Evolutionary conservation across 2,888 invertebrate species (phyloP).

Genomic region (Luperina testacea): DNA sequence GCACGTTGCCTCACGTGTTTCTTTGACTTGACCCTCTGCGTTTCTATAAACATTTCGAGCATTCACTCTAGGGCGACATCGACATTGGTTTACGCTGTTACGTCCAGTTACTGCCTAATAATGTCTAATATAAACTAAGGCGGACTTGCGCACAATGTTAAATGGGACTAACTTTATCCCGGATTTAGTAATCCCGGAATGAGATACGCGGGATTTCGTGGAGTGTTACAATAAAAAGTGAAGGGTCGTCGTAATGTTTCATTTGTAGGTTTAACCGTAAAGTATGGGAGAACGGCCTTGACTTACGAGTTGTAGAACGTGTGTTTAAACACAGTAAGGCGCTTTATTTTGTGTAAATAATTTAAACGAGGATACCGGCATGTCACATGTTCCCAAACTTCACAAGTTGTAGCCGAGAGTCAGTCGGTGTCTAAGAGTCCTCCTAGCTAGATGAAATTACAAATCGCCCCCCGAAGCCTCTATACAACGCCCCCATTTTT

Average conservation of each 20-base stretch:
- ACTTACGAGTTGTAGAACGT: not conserved
- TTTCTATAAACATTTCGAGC: not conserved
- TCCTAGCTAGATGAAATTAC: too few relatives aligned
- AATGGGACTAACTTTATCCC: constrained; percentile 5
- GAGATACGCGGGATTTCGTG: constrained; percentile 3
- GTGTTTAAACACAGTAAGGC: not conserved
- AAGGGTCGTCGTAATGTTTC: not conserved
- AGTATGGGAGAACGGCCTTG: not conserved
- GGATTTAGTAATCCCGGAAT: constrained; percentile 30
- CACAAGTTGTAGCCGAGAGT: too few relatives aligned
- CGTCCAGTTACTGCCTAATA: constrained; percentile 31
- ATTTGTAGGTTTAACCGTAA: not conserved
- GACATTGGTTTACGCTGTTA: not conserved
- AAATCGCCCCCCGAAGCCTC: too few relatives aligned
- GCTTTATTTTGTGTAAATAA: not conserved
- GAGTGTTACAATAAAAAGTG: constrained; percentile 11
- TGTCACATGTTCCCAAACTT: too few relatives aligned
- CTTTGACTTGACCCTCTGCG: not conserved
- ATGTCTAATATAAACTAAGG: constrained; percentile 44
- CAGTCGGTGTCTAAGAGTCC: too few relatives aligned
- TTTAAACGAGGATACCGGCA: not conserved
- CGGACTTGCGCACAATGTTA: constrained; percentile 11
- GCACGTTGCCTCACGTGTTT: too few relatives aligned
- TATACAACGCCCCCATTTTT: too few relatives aligned
- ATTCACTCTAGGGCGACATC: constrained; percentile 15